Percentiles rank a stretch among this genome's conserved stretches.
These are phyloP conservation scores for Lineus longissimus DNA, from an alignment of 1,140 invertebrate genomes.

Conservation along the genomic window DNA sequence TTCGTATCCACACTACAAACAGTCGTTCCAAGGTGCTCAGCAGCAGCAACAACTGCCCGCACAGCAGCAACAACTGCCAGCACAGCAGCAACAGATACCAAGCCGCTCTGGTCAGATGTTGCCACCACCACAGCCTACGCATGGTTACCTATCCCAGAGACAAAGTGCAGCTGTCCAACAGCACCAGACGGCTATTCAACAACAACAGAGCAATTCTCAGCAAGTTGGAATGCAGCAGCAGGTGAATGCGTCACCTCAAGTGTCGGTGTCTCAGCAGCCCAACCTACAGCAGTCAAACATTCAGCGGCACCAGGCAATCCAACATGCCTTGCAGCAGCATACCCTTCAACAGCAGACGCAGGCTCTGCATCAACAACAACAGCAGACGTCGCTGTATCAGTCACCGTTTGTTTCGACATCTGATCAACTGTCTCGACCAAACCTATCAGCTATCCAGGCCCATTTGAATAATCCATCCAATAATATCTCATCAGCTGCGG, in stretches of 20 bases:
- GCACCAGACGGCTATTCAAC: slow-evolving; percentile 7
- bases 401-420: too few relatives aligned
- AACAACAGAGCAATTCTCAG: slow-evolving; percentile 18
- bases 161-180: not conserved
- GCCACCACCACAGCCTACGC: too few relatives aligned
- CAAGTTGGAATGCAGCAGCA: slow-evolving; percentile 20
- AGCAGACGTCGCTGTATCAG: slow-evolving; percentile 13
- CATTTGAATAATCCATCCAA: too few relatives aligned
- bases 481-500: too few relatives aligned
- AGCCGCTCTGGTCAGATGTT: too few relatives aligned
- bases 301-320: slow-evolving; percentile 45
- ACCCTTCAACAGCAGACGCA: slow-evolving; percentile 57
- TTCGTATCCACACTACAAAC: too few relatives aligned
- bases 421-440: too few relatives aligned
- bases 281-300: slow-evolving; percentile 12
- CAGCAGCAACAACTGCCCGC: not conserved
- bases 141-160: too few relatives aligned
- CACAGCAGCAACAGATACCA: not conserved
- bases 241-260: slow-evolving; percentile 49
- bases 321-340: slow-evolving; percentile 29
- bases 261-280: slow-evolving; percentile 25
- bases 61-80: not conserved
- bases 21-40: not conserved
- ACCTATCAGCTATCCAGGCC: too few relatives aligned
- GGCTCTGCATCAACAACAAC: slow-evolving; percentile 59